Percentiles rank a stretch among this genome's conserved stretches.
Evolutionary conservation across 2,888 invertebrate genomes (phyloP).

Genomic region (Metellina segmentata): DNA sequence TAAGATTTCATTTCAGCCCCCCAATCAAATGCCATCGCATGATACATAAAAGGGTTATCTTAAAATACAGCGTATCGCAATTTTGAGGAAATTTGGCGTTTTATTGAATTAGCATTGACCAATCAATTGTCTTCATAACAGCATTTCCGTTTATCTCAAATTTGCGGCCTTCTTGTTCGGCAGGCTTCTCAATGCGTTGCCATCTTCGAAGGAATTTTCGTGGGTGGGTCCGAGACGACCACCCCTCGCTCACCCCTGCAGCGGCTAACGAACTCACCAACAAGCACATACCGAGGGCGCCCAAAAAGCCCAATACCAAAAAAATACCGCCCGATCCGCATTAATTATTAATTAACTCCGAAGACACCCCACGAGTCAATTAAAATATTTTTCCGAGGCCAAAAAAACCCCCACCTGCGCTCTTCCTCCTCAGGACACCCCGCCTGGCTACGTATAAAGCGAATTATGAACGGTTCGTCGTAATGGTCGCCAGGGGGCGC

Average conservation of each 20-base stretch:
- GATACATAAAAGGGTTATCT: too few species aligned
- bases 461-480: constrained; percentile 43
- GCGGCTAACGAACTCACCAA: background rate
- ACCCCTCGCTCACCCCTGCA: background rate
- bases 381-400: constrained; percentile 38
- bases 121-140: too few species aligned
- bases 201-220: background rate
- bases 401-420: constrained; percentile 7
- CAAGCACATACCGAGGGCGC: background rate
- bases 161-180: background rate
- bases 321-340: background rate
- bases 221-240: background rate
- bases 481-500: constrained; percentile 43
- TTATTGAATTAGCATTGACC: too few species aligned
- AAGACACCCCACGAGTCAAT: constrained; percentile 42
- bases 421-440: background rate
- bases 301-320: background rate
- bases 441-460: constrained; percentile 2
- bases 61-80: too few species aligned
- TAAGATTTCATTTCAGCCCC: too few species aligned
- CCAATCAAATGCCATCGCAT: too few species aligned
- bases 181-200: background rate
- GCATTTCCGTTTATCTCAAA: too few species aligned
- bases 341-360: constrained; percentile 48
- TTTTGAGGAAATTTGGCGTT: too few species aligned